Percentiles rank a stretch among this genome's conserved stretches.
Conservation (phyloP, 2,888 invertebrate species). For the Himalopsyche japonica region DNA sequence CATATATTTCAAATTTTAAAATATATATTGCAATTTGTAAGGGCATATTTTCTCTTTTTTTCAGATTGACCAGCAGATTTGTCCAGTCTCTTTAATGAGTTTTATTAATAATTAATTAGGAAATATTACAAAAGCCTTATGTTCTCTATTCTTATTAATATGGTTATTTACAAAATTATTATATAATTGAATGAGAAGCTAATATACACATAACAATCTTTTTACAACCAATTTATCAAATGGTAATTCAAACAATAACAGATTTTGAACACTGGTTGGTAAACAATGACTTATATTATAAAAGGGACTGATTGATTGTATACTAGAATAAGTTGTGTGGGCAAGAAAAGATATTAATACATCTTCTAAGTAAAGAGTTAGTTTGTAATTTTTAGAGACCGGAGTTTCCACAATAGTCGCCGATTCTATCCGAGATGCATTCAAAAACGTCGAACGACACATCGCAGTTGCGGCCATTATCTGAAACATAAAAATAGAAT, state of each 20-base stretch:
- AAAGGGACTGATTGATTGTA: not conserved
- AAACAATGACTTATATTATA: not conserved
- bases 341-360: not conserved
- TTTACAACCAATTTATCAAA: not conserved
- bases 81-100: not conserved
- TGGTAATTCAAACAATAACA: not conserved
- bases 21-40: not conserved
- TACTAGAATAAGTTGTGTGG: not conserved
- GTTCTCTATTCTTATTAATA: not conserved
- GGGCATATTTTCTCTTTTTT: not conserved
- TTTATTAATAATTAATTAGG: not conserved
- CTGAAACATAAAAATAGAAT: slow-evolving; percentile 51
- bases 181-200: not conserved
- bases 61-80: not conserved
- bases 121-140: slow-evolving; percentile 6
- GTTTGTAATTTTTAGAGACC: slow-evolving; percentile 46
- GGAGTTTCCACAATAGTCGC: slow-evolving; percentile 68
- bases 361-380: not conserved
- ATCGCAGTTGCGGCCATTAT: slow-evolving; percentile 73
- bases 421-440: slow-evolving; percentile 77
- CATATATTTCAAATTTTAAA: not conserved
- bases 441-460: slow-evolving; percentile 79
- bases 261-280: not conserved
- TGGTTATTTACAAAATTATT: slow-evolving; percentile 4
- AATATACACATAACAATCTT: not conserved